These are phyloP conservation scores for Condylostylus longicornis DNA, from an alignment of 1,140 invertebrate species.

Conservation along the genomic window DNA sequence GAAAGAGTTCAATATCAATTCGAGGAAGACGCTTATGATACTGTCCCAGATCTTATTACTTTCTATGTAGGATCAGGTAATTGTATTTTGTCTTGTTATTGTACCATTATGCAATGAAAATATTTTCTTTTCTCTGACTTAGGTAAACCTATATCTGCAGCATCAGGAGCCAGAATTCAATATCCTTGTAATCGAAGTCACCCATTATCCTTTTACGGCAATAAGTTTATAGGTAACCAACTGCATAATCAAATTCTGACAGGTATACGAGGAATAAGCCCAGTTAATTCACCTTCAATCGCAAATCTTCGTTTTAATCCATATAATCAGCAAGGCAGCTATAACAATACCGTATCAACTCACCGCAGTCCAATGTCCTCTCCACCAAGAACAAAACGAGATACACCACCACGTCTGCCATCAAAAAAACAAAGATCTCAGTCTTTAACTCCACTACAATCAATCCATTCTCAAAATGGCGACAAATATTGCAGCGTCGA, in stretches of 20 bases:
- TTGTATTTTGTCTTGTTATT: not conserved
- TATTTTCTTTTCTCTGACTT: not conserved
- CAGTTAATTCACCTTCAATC: constrained; percentile 23
- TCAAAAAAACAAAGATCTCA: constrained; percentile 53
- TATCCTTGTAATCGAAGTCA: constrained; percentile 56
- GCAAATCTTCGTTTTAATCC: constrained; percentile 18
- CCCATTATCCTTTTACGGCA: constrained; percentile 38
- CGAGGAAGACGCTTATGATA: constrained; percentile 85
- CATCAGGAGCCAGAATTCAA: constrained; percentile 73
- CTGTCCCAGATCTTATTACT: constrained; percentile 83
- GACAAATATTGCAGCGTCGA: constrained; percentile 37
- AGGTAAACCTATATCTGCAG: constrained; percentile 60
- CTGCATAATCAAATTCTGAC: constrained; percentile 28
- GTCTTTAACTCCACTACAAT: constrained; percentile 45
- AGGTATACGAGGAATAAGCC: constrained; percentile 22
- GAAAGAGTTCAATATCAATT: constrained; percentile 84
- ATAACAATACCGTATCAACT: not conserved
- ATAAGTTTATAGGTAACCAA: constrained; percentile 29
- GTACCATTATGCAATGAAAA: not conserved
- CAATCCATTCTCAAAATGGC: constrained; percentile 10
- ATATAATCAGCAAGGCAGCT: constrained; percentile 5
- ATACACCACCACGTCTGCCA: constrained; percentile 43
- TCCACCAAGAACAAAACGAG: constrained; percentile 39
- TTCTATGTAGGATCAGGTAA: constrained; percentile 81
- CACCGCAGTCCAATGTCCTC: constrained; percentile 32